Percentiles rank a stretch among this genome's conserved stretches.
Evolutionary conservation across 2,113 vertebrate genomes (phyloP).

Genomic region (Percopsis transmontana): DNA sequence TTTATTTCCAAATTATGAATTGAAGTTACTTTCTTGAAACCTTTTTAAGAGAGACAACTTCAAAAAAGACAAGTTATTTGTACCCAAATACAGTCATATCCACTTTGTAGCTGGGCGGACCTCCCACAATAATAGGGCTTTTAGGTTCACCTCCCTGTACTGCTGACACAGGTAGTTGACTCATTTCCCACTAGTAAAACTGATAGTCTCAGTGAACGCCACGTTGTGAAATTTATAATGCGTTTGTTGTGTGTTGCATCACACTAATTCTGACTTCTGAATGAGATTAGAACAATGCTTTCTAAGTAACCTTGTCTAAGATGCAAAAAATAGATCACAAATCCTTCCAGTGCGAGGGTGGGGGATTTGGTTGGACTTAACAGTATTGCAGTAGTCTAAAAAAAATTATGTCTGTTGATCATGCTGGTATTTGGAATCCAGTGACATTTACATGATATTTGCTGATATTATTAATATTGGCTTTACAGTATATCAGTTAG

Average conservation of each 20-base stretch:
- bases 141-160: too few species aligned
- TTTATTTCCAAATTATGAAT: too few species aligned
- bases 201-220: conserved; percentile 38
- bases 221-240: conserved; percentile 61
- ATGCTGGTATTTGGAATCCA: background rate
- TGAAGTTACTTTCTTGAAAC: too few species aligned
- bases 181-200: conserved; percentile 48
- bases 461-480: too few species aligned
- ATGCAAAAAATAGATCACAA: conserved; percentile 57
- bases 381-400: too few species aligned
- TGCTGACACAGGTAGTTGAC: conserved; percentile 1
- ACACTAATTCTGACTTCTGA: conserved; percentile 65
- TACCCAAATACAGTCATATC: too few species aligned
- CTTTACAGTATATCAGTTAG: too few species aligned
- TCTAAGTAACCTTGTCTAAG: conserved; percentile 70
- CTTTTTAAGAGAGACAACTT: too few species aligned
- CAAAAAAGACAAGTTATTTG: too few species aligned
- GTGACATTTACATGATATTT: background rate
- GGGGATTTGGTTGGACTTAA: conserved; percentile 35
- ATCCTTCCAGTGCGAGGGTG: conserved; percentile 61
- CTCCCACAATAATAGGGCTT: too few species aligned
- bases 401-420: background rate
- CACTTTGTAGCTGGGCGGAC: too few species aligned
- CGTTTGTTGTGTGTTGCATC: conserved; percentile 65
- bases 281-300: conserved; percentile 71